Percentiles rank a stretch among this genome's conserved stretches.
These are phyloP conservation scores for Brachionus rotundiformis DNA, from an alignment of 1,140 invertebrate genomes.

Conservation along the genomic window DNA sequence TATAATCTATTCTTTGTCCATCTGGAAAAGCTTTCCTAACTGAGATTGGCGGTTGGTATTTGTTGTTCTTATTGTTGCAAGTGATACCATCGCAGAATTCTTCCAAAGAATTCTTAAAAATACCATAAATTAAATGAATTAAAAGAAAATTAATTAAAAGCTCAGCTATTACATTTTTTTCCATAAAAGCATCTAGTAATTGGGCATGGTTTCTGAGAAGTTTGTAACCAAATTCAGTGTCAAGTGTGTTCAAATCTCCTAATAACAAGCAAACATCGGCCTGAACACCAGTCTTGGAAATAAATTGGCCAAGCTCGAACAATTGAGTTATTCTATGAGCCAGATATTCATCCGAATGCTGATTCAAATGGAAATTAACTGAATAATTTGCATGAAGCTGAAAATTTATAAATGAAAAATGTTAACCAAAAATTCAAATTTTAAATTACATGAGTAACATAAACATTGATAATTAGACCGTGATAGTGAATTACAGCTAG, in stretches of 20 bases:
- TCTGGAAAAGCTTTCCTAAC: slow-evolving; percentile 40
- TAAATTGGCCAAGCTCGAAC: slow-evolving; percentile 51
- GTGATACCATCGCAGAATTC: neutral
- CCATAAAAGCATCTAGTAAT: slow-evolving; percentile 11
- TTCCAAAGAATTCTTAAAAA: slow-evolving; percentile 5
- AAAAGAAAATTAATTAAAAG: too few relatives aligned
- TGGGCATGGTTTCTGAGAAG: slow-evolving; percentile 25
- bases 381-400: slow-evolving; percentile 51
- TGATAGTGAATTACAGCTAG: neutral
- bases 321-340: slow-evolving; percentile 31
- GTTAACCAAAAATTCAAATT: too few relatives aligned
- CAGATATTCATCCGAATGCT: slow-evolving; percentile 35
- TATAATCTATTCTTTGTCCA: slow-evolving; percentile 44
- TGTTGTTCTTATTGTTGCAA: slow-evolving; percentile 15
- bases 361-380: neutral
- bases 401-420: too few relatives aligned
- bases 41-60: neutral
- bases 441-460: slow-evolving; percentile 52
- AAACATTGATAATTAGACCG: neutral
- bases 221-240: slow-evolving; percentile 48
- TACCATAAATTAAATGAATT: too few relatives aligned
- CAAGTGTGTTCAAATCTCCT: slow-evolving; percentile 45
- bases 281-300: neutral
- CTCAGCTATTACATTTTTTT: slow-evolving; percentile 35
- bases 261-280: slow-evolving; percentile 20